These are phyloP conservation scores for Moxostoma hubbsi DNA, from an alignment of 2,797 vertebrate genomes.

Conservation along the genomic window DNA sequence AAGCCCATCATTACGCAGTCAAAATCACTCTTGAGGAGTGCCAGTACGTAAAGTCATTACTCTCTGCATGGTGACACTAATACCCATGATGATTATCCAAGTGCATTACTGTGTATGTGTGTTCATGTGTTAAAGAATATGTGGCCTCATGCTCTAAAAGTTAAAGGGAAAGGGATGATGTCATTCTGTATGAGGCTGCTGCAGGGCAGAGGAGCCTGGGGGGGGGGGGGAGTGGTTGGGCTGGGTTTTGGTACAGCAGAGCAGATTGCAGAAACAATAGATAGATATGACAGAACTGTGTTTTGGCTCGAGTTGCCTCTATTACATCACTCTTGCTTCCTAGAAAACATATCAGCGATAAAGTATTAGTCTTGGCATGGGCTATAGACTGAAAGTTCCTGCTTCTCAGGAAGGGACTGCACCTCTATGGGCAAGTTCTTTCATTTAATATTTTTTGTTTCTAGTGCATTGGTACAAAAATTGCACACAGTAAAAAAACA, in stretches of 20 bases:
- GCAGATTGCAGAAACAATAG: conserved; percentile 71
- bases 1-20: conserved; percentile 39
- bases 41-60: conserved; percentile 11
- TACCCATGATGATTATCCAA: conserved; percentile 53
- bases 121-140: conserved; percentile 29
- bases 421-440: neutral
- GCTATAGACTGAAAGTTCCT: conserved; percentile 52
- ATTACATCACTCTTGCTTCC: conserved; percentile 70
- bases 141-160: conserved; percentile 30
- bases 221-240: conserved; percentile 55
- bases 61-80: conserved; percentile 61
- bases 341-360: conserved; percentile 56
- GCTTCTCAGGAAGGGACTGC: conserved; percentile 56
- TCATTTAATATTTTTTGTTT: conserved; percentile 15
- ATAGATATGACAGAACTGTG: conserved; percentile 73
- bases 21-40: conserved; percentile 46
- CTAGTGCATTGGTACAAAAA: neutral
- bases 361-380: conserved; percentile 57
- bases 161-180: conserved; percentile 68
- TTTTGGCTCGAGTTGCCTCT: conserved; percentile 67
- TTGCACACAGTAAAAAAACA: neutral
- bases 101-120: conserved; percentile 28
- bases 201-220: conserved; percentile 30
- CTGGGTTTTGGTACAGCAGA: conserved; percentile 47
- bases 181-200: conserved; percentile 67